These are phyloP conservation scores for Percina caprodes DNA, from an alignment of 2,113 vertebrate genomes.

Conservation along the genomic window DNA sequence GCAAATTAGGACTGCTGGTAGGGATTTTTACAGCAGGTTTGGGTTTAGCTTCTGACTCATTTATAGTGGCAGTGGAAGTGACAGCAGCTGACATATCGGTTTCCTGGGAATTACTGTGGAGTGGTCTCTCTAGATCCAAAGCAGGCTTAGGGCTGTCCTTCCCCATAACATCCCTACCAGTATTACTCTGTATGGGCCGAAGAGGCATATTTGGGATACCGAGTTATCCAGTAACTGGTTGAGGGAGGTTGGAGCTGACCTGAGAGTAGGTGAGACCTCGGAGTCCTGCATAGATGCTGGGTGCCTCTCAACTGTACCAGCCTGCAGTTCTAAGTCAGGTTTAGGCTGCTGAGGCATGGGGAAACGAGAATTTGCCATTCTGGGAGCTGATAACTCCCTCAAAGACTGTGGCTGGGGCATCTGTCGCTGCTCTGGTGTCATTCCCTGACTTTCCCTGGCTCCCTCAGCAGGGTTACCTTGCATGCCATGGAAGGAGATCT, in stretches of 20 bases:
- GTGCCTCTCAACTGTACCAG: constrained; percentile 69
- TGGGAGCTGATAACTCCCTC: constrained; percentile 85
- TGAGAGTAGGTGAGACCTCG: constrained; percentile 86
- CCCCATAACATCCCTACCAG: constrained; percentile 59
- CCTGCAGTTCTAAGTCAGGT: constrained; percentile 83
- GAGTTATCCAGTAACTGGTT: constrained; percentile 96
- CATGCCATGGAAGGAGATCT: constrained; percentile 81
- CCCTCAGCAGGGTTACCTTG: constrained; percentile 82
- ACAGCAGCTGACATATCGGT: constrained; percentile 54
- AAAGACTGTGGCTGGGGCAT: constrained; percentile 76
- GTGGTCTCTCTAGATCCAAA: constrained; percentile 67
- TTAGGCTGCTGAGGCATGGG: constrained; percentile 84
- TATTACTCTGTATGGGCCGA: constrained; percentile 80
- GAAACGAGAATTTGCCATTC: constrained; percentile 83
- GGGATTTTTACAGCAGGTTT: constrained; percentile 63
- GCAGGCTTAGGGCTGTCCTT: constrained; percentile 71
- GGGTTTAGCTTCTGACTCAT: constrained; percentile 71
- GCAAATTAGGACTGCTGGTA: constrained; percentile 60
- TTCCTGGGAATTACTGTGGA: constrained; percentile 63
- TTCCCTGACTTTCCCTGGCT: constrained; percentile 84
- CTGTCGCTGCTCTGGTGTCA: constrained; percentile 84
- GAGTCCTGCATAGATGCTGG: constrained; percentile 82
- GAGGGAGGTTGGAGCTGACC: constrained; percentile 91
- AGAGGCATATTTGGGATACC: constrained; percentile 85
- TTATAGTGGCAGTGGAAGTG: constrained; percentile 41